A percentile compares a stretch with the other conserved stretches of the same genome.
These are phyloP conservation scores for Urocyon cinereoargenteus DNA, from an alignment of 2,797 vertebrate species.

Conservation along the genomic window DNA sequence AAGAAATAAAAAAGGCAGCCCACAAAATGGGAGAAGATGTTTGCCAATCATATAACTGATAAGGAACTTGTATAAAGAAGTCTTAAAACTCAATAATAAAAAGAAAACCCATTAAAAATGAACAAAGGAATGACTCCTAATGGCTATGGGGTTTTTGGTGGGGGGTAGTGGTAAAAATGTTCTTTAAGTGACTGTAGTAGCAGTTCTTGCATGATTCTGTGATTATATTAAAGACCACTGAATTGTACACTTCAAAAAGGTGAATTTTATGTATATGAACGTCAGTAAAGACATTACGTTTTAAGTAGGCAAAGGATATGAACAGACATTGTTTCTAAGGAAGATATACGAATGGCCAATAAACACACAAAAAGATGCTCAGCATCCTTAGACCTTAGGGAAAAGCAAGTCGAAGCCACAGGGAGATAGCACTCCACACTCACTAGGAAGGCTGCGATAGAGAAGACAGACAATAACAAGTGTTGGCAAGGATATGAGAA, in stretches of 20 bases:
- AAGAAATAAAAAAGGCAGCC: background rate
- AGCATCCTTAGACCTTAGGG: background rate
- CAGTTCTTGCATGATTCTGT: background rate
- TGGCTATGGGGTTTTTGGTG: background rate
- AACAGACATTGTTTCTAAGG: background rate
- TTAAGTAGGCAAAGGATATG: background rate
- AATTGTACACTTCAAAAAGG: background rate
- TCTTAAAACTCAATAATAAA: background rate
- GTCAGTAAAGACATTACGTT: background rate
- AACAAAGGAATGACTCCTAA: background rate
- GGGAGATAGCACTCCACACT: background rate
- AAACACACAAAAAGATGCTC: background rate
- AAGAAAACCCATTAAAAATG: background rate
- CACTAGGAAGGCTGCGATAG: background rate
- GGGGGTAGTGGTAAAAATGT: background rate
- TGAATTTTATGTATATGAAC: background rate
- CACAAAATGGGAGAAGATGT: background rate
- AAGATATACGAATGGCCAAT: background rate
- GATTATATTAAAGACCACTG: background rate
- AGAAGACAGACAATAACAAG: background rate
- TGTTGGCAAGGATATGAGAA: background rate
- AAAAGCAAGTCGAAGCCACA: background rate
- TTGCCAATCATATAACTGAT: background rate
- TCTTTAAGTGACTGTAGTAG: background rate
- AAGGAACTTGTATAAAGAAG: background rate